These are phyloP conservation scores for Babyrousa celebensis DNA, from an alignment of 2,797 vertebrate species.

Conservation along the genomic window DNA sequence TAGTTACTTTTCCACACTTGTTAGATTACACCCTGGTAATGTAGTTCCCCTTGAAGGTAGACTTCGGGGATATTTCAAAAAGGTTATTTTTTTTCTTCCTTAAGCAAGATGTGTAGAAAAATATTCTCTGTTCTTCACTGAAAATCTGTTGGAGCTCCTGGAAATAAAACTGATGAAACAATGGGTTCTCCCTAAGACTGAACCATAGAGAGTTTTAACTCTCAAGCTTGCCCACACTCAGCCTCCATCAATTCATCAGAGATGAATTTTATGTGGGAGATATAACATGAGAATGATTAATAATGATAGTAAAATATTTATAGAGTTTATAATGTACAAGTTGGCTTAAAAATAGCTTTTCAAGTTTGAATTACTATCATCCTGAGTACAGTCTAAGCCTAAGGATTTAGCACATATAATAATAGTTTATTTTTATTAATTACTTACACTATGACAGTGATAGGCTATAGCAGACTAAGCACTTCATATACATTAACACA, in stretches of 20 bases:
- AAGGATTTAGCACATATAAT: not conserved
- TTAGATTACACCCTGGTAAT: too few species aligned
- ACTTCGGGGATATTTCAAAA: too few species aligned
- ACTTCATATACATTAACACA: slow-evolving; percentile 8
- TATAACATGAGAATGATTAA: not conserved
- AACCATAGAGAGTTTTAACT: too few species aligned
- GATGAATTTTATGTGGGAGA: not conserved
- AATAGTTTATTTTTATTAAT: slow-evolving; percentile 41
- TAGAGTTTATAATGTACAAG: not conserved
- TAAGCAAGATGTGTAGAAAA: too few species aligned
- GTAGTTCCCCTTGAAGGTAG: too few species aligned
- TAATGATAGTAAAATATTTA: not conserved
- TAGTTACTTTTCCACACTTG: too few species aligned
- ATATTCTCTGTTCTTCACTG: too few species aligned
- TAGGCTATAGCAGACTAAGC: not conserved
- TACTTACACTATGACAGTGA: not conserved
- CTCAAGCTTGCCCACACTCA: too few species aligned
- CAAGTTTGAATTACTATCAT: slow-evolving; percentile 27
- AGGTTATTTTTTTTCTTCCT: too few species aligned
- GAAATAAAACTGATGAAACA: too few species aligned
- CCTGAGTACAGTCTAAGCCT: not conserved
- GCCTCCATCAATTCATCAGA: not conserved
- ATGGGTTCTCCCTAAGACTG: too few species aligned
- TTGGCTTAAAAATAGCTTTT: slow-evolving; percentile 8
- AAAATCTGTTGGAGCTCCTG: too few species aligned